Conservation (phyloP, 2,888 invertebrate genomes). For the Thecocarcelia acutangulata region DNA sequence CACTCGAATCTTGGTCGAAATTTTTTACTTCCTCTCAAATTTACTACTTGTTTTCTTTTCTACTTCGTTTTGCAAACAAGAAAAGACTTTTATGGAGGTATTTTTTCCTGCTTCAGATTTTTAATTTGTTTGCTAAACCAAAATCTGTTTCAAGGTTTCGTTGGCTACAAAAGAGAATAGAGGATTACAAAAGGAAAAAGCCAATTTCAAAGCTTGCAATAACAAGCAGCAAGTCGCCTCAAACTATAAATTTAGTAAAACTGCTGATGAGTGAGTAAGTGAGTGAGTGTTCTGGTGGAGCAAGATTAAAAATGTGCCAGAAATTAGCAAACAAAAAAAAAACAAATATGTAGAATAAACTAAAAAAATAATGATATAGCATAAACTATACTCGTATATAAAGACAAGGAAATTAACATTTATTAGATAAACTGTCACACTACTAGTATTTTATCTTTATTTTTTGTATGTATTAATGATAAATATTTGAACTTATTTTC, state of each 20-base stretch:
- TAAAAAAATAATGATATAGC: neutral
- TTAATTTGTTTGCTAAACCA: constrained; percentile 61
- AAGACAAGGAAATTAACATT: too few species aligned
- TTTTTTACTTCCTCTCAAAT: neutral
- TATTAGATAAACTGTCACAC: too few species aligned
- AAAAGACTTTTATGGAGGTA: constrained; percentile 21
- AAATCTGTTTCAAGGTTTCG: constrained; percentile 21
- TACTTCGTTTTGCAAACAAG: neutral
- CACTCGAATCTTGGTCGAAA: constrained; percentile 68
- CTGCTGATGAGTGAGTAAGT: constrained; percentile 18
- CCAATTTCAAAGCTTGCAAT: constrained; percentile 6
- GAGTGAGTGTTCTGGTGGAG: neutral
- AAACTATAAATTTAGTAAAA: constrained; percentile 10
- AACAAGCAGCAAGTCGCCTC: constrained; percentile 27
- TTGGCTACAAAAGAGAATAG: neutral
- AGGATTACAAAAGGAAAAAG: constrained; percentile 6
- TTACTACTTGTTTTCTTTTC: neutral
- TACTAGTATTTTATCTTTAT: too few species aligned
- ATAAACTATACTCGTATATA: neutral
- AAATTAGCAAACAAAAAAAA: constrained; percentile 49
- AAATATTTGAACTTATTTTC: too few species aligned
- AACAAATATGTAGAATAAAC: constrained; percentile 18
- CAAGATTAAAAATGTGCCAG: constrained; percentile 15
- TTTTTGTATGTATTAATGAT: too few species aligned
- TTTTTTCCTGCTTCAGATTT: constrained; percentile 22